Base-by-base conservation (phyloP, 2,113 vertebrate genomes). In the Mesembrinibis cayennensis region DNA sequence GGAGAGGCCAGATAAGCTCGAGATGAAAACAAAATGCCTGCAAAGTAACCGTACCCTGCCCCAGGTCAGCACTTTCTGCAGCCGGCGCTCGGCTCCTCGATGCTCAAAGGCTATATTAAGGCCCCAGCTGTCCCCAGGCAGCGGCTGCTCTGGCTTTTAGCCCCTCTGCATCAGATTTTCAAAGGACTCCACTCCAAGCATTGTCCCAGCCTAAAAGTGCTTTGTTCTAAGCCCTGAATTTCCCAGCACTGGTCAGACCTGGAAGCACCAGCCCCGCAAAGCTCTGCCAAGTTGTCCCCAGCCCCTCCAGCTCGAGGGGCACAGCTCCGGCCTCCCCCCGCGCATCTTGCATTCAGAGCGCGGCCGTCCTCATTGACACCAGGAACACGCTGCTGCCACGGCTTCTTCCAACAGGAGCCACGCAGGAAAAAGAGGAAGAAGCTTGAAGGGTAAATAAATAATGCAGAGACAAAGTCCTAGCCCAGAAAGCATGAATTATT, bases 91-190 rank as follows among this genome's bases (percentile, higher is more conserved):
- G 7, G 83, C 95, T 45, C 92, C 88, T 10, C 18, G 3, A 38
- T 76, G 93, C 80, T 61, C 83, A 17, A 34, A 8, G 50, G 83
- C 95, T 97, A 97, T 93, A 96, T 96, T 96, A 97, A 97, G 97
- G 25, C 56, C 29, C 73, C 96, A 97, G 96, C 97, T 97, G 97
- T 97, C 96, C 92, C 91, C 58, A 2, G 7, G 56, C 82, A 11
- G 82, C 0, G 82, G 29, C 93, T 21, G 65, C 4, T 23, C 83
- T 59, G 63, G 49, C 5, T 52, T 50, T 55, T 32, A 52, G 74
- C 53, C 58, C 79, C 70, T 23, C 81, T 2, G 38, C 52, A 4
- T 45, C 81, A 38, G 22, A 4, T 42, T 30, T 17, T 53, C 87
- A 62, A 65, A 92, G 66, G 26, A n/a, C 50, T 79, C 84, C 23